Evolutionary conservation across 2,888 invertebrate genomes (phyloP).

Genomic region (Hydriomena furcata): DNA sequence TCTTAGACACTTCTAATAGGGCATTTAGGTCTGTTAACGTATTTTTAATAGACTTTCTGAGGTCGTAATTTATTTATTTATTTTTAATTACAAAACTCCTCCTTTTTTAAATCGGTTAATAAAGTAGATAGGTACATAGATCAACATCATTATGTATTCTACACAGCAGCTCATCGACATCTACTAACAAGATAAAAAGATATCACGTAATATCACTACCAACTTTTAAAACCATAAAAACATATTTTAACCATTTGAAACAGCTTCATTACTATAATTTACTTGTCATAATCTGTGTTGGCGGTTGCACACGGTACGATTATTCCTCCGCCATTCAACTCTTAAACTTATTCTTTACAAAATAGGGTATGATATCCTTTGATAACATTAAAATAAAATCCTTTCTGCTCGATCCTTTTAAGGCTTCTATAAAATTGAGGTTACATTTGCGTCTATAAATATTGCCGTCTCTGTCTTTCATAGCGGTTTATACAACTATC

Average conservation of each 20-base stretch:
- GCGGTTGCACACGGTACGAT: conserved; percentile 67
- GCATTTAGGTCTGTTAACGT: too few species aligned
- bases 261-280: conserved; percentile 61
- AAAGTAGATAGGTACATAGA: too few species aligned
- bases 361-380: conserved; percentile 29
- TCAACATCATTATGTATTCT: background rate
- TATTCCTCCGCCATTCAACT: conserved; percentile 33
- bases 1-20: too few species aligned
- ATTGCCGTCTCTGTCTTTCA: conserved; percentile 44
- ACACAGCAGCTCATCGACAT: background rate
- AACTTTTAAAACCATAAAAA: conserved; percentile 48
- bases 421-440: conserved; percentile 66
- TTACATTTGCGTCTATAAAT: conserved; percentile 54
- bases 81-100: background rate
- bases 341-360: conserved; percentile 22
- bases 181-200: conserved; percentile 23
- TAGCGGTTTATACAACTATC: conserved; percentile 32
- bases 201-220: conserved; percentile 38
- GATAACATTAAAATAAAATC: conserved; percentile 42
- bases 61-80: too few species aligned
- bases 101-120: too few species aligned
- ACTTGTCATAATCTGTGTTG: conserved; percentile 59
- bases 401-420: conserved; percentile 59
- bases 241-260: conserved; percentile 51
- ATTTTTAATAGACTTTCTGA: too few species aligned